Percentiles rank a stretch among this genome's conserved stretches.
Evolutionary conservation across 2,888 invertebrate species (phyloP).

Genomic region (Ormyrus thymus): DNA sequence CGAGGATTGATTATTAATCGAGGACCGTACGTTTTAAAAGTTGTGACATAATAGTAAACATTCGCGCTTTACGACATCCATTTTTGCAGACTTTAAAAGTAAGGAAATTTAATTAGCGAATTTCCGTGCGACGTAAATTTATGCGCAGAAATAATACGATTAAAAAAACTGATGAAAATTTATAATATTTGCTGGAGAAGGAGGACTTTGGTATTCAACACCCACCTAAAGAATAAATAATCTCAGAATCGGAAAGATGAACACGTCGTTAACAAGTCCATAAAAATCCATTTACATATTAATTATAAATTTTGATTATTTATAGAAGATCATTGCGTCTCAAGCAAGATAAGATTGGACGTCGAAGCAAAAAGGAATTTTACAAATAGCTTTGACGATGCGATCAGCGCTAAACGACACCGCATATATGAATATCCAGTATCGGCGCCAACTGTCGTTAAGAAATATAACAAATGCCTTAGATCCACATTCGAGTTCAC

Average conservation of each 20-base stretch:
- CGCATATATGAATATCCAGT: constrained; percentile 3
- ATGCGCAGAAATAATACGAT: too few relatives aligned
- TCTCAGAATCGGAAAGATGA: not conserved
- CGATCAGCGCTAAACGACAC: constrained; percentile 18
- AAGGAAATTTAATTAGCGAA: too few relatives aligned
- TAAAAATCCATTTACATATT: constrained; percentile 38
- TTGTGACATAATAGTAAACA: too few relatives aligned
- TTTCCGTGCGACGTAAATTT: too few relatives aligned
- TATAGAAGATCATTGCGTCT: constrained; percentile 14
- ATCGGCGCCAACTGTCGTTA: constrained; percentile 32
- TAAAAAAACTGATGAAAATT: too few relatives aligned
- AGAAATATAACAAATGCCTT: constrained; percentile 27
- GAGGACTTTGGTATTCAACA: not conserved
- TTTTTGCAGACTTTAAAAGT: not conserved
- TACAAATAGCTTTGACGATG: constrained; percentile 28
- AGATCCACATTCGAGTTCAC: constrained; percentile 1
- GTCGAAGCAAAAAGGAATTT: constrained; percentile 5
- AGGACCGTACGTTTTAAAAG: too few relatives aligned
- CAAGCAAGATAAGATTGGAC: constrained; percentile 27
- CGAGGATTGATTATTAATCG: too few relatives aligned
- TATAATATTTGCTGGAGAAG: not conserved
- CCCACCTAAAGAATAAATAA: constrained; percentile 15
- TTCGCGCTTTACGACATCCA: too few relatives aligned
- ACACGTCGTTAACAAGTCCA: constrained; percentile 13
- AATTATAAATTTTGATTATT: constrained; percentile 22